Evolutionary conservation across 2,113 vertebrate genomes (phyloP).

Genomic region (Gorsachius goisagi): DNA sequence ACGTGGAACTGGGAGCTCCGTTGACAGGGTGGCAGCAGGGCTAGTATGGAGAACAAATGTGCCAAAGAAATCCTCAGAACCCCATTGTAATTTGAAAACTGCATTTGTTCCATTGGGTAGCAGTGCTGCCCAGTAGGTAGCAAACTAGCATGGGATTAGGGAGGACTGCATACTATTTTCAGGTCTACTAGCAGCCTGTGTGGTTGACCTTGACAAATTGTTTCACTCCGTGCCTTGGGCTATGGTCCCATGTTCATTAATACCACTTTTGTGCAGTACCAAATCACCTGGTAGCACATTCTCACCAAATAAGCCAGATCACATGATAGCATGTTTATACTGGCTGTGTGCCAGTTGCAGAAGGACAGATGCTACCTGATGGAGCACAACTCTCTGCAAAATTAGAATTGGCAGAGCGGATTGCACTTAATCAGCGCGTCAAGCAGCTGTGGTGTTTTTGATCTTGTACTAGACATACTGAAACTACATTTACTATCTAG

Average conservation of each 20-base stretch:
- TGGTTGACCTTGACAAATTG: conserved; percentile 42
- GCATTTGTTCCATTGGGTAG: not conserved
- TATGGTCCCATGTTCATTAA: not conserved
- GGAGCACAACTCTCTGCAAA: not conserved
- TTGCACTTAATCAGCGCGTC: not conserved
- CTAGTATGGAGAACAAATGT: not conserved
- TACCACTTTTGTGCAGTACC: not conserved
- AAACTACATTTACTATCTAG: not conserved
- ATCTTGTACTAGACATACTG: not conserved
- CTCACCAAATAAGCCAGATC: not conserved
- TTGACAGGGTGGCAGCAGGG: not conserved
- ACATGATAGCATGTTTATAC: not conserved
- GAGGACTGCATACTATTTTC: not conserved
- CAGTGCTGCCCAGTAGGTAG: not conserved
- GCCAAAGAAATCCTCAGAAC: not conserved
- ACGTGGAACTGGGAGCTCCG: not conserved
- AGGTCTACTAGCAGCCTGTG: not conserved
- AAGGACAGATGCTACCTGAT: conserved; percentile 7
- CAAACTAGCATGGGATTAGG: not conserved
- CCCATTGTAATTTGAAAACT: not conserved
- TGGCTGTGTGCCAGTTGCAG: not conserved
- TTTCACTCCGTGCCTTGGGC: not conserved
- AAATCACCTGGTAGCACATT: not conserved
- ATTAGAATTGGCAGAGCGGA: conserved; percentile 9
- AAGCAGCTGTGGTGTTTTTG: conserved; percentile 36